Evolutionary conservation across 1,140 invertebrate genomes (phyloP), one percentile per base, ranked within the genome.

Genomic region (Heliothis virescens): DNA sequence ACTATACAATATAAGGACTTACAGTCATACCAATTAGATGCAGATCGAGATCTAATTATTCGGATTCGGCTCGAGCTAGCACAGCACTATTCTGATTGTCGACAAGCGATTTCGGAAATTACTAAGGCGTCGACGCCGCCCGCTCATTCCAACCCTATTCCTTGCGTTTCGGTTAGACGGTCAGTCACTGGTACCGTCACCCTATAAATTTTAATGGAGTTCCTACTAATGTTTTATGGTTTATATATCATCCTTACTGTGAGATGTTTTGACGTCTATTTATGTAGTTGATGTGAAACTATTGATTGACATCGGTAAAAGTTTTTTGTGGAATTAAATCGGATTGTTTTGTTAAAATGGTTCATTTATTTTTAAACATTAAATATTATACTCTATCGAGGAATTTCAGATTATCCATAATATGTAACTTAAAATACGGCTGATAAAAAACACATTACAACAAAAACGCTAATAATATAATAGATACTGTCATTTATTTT

Each of bases 91-190:
- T 91, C 91, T 90, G 90, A 92, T 90, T 89, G 91, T 89, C 88
- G 91, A 90, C 91, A 88, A 89, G 89, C 91, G 92, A 92, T 94
- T 94, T 94, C 91, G 92, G 92, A 94, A 94, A 94, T 94, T 93
- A 90, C 92, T 91, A 92, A 94, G 92, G 92, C 91, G 91, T 86
- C 86, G 83, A 86, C 79, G 76, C 74, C 80, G 87, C 82, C 83
- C 79, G 82, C 81, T 84, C 80, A 81, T 82, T 84, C 86, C 85
- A 74, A 62, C 79, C 84, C 86, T 80, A 79, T 82, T 88, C 87
- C 90, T 91, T 90, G 90, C 88, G 87, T 88, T 87, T 88, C 84
- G 85, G 85, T 82, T 88, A 88, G 86, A 86, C 90, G 91, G 91
- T 90, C 91, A 91, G 86, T 90, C 89, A 89, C 77, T 87, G 82